Base-by-base conservation (phyloP, 2,888 invertebrate genomes). In the Scrobipalpa costella region DNA sequence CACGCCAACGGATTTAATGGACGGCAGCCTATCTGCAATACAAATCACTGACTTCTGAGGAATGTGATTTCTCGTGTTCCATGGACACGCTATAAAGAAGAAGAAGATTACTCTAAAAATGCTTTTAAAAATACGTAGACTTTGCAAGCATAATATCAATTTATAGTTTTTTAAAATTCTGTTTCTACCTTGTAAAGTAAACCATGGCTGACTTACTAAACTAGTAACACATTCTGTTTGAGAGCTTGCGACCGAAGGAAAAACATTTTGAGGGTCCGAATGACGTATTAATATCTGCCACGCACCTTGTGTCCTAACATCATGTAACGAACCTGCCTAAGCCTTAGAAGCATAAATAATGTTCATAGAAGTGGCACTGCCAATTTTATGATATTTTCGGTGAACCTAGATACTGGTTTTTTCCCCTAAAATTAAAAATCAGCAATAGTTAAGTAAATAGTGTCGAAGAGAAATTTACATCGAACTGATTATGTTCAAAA, bases 211-310 rank as follows among this genome's bases (percentile, higher is more conserved):
- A 7, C 33, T 27, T 13, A 33, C 13, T 1, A 13, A 27, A 13
- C 0, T 55, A 55, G n/a, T 55, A 55, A 55, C n/a, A 27, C 15
- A 55, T 52, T 52, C 55, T 27, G 1, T 55, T 55, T 55, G 33
- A 49, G 13, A 27, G 33, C 27, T 55, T 55, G 7, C n/a, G 6
- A 33, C 55, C 33, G 7, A 33, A 33, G 33, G 55, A 11, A 7
- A 15, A 55, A 34, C 55, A 27, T 27, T 21, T 11, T 50, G 19
- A 49, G 19, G 19, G 47, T 49, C 19, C 15, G 15, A 49, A 2
- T 2, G 11, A 38, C 38, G 38, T 40, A 40, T 13, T 52, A 27
- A 19, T 52, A 52, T 27, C 52, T 27, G 27, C 52, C 52, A 52
- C 52, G 17, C 52, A 27, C 27, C 52, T 21, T 50, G 19, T 21